Evolutionary conservation across 2,888 invertebrate genomes (phyloP), one percentile per base, ranked within the genome.

Genomic region (Petrolisthes cinctipes): DNA sequence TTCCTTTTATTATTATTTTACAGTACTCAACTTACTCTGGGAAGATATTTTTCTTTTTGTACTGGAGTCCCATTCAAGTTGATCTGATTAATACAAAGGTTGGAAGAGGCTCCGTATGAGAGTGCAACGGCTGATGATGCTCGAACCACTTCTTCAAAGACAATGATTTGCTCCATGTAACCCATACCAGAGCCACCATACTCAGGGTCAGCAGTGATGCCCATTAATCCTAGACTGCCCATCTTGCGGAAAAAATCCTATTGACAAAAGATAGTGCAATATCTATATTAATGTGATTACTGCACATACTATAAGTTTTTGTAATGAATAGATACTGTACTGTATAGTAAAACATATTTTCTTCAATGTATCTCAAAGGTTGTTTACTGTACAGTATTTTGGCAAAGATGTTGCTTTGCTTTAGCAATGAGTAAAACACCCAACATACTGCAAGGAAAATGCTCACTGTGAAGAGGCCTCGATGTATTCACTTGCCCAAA

Each of bases 31-130:
- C 86, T 89, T 93, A 97, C 96, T 93, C 98, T 98, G 5, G 99
- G 98, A 90, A 99, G 94, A 94, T 98, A 99, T 93, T 97, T 97
- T 78, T 94, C 94, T 93, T 98, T 99, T 93, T 99, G 99, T 91
- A 96, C 95, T 82, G 96, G 95, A 51, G 94, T 97, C n/a, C 97
- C 99, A 93, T 99, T 97, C 92, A 97, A 94, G 89, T 96, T 96
- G 87, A 99, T 96, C 93, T 99, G 99, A 93, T 99, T 99, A 5
- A 99, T 94, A 92, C 99, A 99, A 9, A 99, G 94, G 93, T 99
- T 99, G 0, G 99, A 99, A 93, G 99, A 99, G 4, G 99, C 98
- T 6, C 97, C 98, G 92, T 99, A 99, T 83, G 98, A 98, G 4
- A 99, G 93, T 0, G 94, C 98, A 80, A 99, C 95, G 0, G 96